Evolutionary conservation across 1,140 invertebrate species (phyloP), one percentile per base, ranked within the genome.

Genomic region (Pseudobourletiella spinata): DNA sequence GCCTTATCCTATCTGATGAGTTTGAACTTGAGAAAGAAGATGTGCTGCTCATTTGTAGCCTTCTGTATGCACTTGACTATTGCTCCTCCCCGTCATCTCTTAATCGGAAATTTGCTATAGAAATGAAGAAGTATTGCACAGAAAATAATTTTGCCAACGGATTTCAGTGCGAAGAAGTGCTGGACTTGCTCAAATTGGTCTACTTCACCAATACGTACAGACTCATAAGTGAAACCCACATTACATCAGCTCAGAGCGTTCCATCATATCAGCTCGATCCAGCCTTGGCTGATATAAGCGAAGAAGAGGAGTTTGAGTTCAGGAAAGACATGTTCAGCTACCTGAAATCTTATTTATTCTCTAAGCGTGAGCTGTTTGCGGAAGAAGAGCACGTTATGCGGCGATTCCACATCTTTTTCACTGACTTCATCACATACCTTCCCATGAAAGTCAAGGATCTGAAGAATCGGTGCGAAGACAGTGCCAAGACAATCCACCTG

Each of bases 391-490:
- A 63, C 55, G 3, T 92, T 70, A 77, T 91, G 66, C 82, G 86
- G 43, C 81, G 89, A 54, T 79, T 96, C 32, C 94, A 98, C 74
- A 81, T 82, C 14, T 73, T 97, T 1, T 80, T 97, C 46, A 91
- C 89, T 0, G 93, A 97, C 74, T 95, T 98, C 68, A 92, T 97
- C 57, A 83, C 90, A 50, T 79, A 89, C 32, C 91, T 96, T 89
- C 92, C 94, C 32, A 78, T 91, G 30, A 95, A 95, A 77, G 83
- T 88, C 0, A 89, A 88, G 74, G 89, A 90, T 72, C 74, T 93
- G 46, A 69, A 69, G 35, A 62, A 54, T 59, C 80, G 87, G 67
- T 91, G 91, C 0, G 92, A 96, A 74, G 93, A 97, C 76, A 84
- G 86, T 1, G 88, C 90, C 20, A 81, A 89, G 63, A 86, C 90